Base-by-base conservation (phyloP, 2,797 vertebrate species). In the Pelobates cultripes region DNA sequence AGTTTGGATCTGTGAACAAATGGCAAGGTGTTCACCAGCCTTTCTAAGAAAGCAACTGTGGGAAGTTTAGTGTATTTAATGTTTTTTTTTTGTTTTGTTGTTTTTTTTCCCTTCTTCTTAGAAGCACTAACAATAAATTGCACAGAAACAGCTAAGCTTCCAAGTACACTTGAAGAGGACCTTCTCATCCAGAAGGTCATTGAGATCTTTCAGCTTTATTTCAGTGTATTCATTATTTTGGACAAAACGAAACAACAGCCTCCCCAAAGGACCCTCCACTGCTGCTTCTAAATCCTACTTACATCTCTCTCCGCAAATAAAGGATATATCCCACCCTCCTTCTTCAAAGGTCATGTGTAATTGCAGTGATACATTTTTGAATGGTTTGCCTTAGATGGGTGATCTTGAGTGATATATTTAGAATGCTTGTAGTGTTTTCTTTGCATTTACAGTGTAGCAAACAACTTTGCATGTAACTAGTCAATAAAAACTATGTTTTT, bases 131-230 rank as follows among this genome's bases (percentile, higher is more conserved):
- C 70, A 78, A 74, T 73, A 45, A 72, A 53, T 67, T 74, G 43
- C 14, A 66, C 7, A 74, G 67, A 78, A 68, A 83, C 15, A 72
- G 47, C 42, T 78, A 53, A 73, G 75, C 53, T 69, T 51, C 63
- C 43, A 41, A 60, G 63, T 14, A 69, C 47, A 68, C 75, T 83
- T 83, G 15, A 70, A 74, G 81, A 74, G 64, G 76, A 78, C 70
- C 76, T 61, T 83, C 63, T 74, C 51, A 73, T 83, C 14, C 73
- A 68, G 63, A 73, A 78, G 79, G 71, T 83, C 76, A 83, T 74
- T 73, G 71, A 83, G 70, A 83, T 73, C 64, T 51, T 78, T 78
- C 53, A 83, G 76, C 75, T 83, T 78, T 83, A 77, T 83, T 74
- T 83, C 81, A 74, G 61, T 60, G 64, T 61, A 74, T 83, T 83